Base-by-base conservation (phyloP, 1,140 invertebrate genomes). In the Drosophila nebulosa region DNA sequence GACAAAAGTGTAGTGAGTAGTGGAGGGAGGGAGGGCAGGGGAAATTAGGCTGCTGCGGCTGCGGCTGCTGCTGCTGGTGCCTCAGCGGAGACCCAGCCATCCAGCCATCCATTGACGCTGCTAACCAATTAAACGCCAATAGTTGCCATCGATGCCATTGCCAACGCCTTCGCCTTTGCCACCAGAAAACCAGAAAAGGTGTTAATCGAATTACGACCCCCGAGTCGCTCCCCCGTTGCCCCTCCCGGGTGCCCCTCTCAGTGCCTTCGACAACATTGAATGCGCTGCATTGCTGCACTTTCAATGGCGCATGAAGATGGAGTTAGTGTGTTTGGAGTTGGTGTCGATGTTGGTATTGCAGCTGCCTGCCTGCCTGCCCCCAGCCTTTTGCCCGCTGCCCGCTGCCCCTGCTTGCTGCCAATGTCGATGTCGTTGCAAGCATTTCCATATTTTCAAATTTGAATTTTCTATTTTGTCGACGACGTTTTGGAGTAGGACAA, bases 401-500 rank as follows among this genome's bases (percentile, higher is more conserved):
- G 51, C 32, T 42, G 60, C 60, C 59, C 14, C 10, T 26, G 39
- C n/a, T 63, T 5, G 39, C n/a, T 36, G 56, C 51, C 52, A 53
- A 58, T 72, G 60, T 32, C 27, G 61, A 66, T 61, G 73, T 70
- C 66, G 67, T 51, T 65, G 73, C 35, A 51, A 57, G 55, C 71
- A 77, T 88, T 88, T 88, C 71, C 84, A 88, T 88, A 89, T 88
- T 88, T 88, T 79, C 78, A 83, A 88, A 88, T 88, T 88, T 88
- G 75, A 88, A 88, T 89, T 88, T 88, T 83, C 83, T 75, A 81
- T 71, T 74, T 61, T 67, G 62, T 64, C 52, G 68, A 46, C 60
- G 30, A 39, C 27, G 58, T 58, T 35, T 59, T 35, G 59, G 35
- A 27, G 59, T 14, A 27, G 58, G 66, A 52, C 55, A 67, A 18